A percentile compares a stretch with the other conserved stretches of the same genome.
phyloP scores from a whole-genome alignment of 2,888 invertebrate genomes.

The Drosophila mercatorum region DNA sequence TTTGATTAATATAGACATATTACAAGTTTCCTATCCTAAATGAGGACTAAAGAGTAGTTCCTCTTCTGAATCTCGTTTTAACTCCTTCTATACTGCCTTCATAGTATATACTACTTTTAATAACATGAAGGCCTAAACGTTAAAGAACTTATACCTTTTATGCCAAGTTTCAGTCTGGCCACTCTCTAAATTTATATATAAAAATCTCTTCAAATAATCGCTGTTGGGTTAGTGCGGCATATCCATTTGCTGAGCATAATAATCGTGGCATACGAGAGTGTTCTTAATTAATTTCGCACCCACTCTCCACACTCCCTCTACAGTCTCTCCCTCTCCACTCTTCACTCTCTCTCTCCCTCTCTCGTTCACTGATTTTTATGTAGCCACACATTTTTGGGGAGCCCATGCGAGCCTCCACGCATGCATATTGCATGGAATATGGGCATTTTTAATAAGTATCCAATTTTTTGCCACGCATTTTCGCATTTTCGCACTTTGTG shows the following conservation, averaged over 20 bases:
- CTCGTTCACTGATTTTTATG: slow-evolving; percentile 68
- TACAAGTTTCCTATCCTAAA: too few relatives aligned
- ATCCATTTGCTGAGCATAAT: slow-evolving; percentile 7
- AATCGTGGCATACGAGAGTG: slow-evolving; percentile 23
- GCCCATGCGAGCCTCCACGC: slow-evolving; percentile 12
- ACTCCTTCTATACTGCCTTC: not conserved
- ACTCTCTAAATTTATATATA: not conserved
- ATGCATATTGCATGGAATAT: slow-evolving; percentile 69
- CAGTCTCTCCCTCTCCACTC: not conserved
- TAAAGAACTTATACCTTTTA: not conserved
- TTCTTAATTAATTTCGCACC: slow-evolving; percentile 70
- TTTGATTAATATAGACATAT: too few relatives aligned
- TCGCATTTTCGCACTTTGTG: slow-evolving; percentile 27
- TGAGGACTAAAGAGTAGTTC: too few relatives aligned
- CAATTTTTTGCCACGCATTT: slow-evolving; percentile 60
- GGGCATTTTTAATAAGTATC: slow-evolving; percentile 79
- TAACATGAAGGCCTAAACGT: too few relatives aligned
- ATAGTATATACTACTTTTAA: too few relatives aligned
- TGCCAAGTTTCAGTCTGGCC: not conserved
- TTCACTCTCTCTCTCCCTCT: not conserved
- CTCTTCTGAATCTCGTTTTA: not conserved
- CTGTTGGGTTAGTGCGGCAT: not conserved
- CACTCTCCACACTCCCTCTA: slow-evolving; percentile 25
- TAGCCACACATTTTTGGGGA: slow-evolving; percentile 33
- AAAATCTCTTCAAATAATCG: not conserved